Evolutionary conservation across 2,113 vertebrate species (phyloP), one percentile per base, ranked within the genome.

Genomic region (Lepus timidus): DNA sequence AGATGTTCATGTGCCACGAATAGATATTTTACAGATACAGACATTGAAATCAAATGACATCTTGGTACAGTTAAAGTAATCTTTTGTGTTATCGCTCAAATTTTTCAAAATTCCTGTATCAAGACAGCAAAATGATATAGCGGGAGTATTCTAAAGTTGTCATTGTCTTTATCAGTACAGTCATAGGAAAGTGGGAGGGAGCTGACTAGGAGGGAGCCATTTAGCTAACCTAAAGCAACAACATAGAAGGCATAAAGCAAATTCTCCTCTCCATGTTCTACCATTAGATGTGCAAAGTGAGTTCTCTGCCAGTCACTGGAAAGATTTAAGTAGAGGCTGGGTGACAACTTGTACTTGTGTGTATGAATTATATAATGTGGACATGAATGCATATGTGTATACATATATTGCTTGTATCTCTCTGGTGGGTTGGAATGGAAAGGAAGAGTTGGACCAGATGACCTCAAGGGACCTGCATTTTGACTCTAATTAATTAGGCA

Each of bases 141-240:
- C 14, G 25, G 62, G 20, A 90, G 4, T 6, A 58, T 55, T 79
- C 51, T 92, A 25, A 81, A 67, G 61, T 67, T 22, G 39, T 52
- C 31, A 75, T 36, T 39, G 27, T 73, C 90, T 87, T 95, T 94
- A 85, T 93, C 74, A 86, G 85, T 76, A 92, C 49, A 90, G 44
- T 25, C 36, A 88, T 31, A 88, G 61, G 71, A 90, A 92, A 61
- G 51, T 17, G 27, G 80, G 64, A 96, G 51, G 25, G 44, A 74
- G 55, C 61, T 88, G 68, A 95, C 27, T 62, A 31, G 27, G 73
- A 95, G 31, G 33, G 23, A 51, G 73, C 12, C 78, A 39, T 25
- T 70, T 27, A 67, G 67, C 55, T 22, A 67, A 76, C 61, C 31
- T 52, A 58, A 20, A 39, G 44, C 16, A 58, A 44, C 25, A 44